A percentile compares a stretch with the other conserved stretches of the same genome.
These are phyloP conservation scores for Zosterops borbonicus DNA, from an alignment of 2,113 vertebrate species.

Conservation along the genomic window DNA sequence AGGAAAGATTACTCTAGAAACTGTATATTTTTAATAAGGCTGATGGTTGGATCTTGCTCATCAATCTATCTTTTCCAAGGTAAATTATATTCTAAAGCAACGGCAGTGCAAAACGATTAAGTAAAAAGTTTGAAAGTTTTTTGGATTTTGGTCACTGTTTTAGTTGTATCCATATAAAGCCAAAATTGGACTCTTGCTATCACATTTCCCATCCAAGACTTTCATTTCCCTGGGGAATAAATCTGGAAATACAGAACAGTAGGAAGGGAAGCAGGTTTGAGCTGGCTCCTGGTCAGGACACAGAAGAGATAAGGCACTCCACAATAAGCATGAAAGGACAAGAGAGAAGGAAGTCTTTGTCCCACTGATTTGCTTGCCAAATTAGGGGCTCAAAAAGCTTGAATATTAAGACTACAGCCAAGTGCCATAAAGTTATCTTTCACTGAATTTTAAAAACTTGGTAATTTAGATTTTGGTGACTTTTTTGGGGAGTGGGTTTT, in stretches of 20 bases:
- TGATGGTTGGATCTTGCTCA: not conserved
- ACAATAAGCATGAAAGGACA: fast-evolving
- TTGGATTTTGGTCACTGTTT: not conserved
- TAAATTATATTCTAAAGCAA: not conserved
- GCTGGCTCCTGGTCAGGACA: not conserved
- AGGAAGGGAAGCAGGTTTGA: not conserved
- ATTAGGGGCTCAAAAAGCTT: not conserved
- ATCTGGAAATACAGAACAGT: not conserved
- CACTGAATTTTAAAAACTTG: not conserved
- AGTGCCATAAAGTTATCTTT: not conserved
- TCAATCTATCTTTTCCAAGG: not conserved
- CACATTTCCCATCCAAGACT: not conserved
- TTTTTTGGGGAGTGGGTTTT: not conserved
- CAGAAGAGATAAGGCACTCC: not conserved
- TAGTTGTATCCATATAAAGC: not conserved
- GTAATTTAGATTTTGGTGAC: not conserved
- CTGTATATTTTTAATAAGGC: not conserved
- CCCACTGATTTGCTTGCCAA: not conserved
- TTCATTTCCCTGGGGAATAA: not conserved
- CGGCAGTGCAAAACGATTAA: not conserved
- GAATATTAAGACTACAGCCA: not conserved
- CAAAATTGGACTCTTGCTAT: not conserved
- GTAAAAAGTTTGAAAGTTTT: not conserved
- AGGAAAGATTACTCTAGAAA: not conserved
- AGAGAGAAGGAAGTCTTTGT: not conserved